These are phyloP conservation scores for Phengaris arion DNA, from an alignment of 2,888 invertebrate species.

Conservation along the genomic window DNA sequence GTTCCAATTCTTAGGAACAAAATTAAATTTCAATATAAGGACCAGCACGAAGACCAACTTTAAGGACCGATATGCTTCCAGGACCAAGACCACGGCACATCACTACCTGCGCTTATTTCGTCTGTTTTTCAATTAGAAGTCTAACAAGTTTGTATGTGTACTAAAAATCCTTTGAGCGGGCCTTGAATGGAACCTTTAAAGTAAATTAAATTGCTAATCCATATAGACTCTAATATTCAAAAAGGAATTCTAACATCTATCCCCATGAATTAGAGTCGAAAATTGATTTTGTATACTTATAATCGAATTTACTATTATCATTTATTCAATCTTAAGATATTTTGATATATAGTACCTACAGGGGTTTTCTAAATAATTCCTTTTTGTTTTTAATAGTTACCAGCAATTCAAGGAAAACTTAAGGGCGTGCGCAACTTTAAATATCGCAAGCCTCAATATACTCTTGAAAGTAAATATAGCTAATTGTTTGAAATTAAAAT, in stretches of 20 bases:
- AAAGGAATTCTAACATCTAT: background rate
- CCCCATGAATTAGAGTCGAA: background rate
- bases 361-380: too few relatives aligned
- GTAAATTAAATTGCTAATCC: constrained; percentile 28
- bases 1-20: too few relatives aligned
- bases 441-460: too few relatives aligned
- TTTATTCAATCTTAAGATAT: background rate
- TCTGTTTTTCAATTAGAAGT: constrained; percentile 30
- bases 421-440: too few relatives aligned
- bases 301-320: background rate
- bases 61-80: background rate
- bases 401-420: too few relatives aligned
- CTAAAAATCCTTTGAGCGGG: constrained; percentile 28
- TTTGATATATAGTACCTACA: background rate
- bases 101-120: background rate
- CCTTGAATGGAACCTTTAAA: constrained; percentile 18
- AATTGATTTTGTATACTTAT: background rate
- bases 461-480: too few relatives aligned
- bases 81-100: constrained; percentile 8
- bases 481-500: too few relatives aligned
- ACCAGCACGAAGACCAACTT: too few relatives aligned
- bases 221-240: background rate
- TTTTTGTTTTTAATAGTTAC: too few relatives aligned
- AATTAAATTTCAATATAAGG: too few relatives aligned
- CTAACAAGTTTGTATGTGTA: constrained; percentile 29